Percentiles rank a stretch among this genome's conserved stretches.
phyloP scores from a whole-genome alignment of 2,113 vertebrate genomes.

The Motacilla alba region DNA sequence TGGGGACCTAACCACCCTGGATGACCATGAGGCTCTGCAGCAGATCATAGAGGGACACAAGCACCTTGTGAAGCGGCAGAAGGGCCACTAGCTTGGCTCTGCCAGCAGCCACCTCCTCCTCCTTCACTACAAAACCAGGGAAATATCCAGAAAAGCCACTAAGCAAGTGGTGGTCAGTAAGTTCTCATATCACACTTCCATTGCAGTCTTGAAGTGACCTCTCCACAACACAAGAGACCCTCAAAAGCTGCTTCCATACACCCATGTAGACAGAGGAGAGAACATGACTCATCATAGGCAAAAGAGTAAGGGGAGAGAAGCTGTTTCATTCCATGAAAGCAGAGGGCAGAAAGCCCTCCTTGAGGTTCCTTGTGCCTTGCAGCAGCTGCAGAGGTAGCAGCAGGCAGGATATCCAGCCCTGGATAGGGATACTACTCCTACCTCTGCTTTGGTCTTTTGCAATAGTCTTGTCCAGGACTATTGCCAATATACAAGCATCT shows the following conservation, averaged over 20 bases:
- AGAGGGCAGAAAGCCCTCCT: not conserved
- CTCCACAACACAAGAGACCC: not conserved
- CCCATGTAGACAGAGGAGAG: not conserved
- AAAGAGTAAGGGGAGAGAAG: not conserved
- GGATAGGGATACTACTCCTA: not conserved
- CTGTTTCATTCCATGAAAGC: not conserved
- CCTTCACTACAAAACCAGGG: not conserved
- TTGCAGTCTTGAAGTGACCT: not conserved
- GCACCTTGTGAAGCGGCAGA: not conserved
- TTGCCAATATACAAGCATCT: not conserved
- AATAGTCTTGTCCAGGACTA: not conserved
- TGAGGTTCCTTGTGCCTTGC: not conserved
- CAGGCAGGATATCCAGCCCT: not conserved
- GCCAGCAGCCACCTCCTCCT: not conserved
- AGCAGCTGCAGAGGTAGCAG: not conserved
- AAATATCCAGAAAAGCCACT: not conserved
- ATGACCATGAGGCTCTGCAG: slow-evolving; percentile 67
- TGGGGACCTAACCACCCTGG: slow-evolving; percentile 80
- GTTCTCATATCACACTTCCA: not conserved
- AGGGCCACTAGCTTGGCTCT: not conserved
- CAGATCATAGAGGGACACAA: slow-evolving; percentile 71
- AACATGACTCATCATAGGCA: not conserved
- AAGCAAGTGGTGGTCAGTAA: not conserved
- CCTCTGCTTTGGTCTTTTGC: not conserved
- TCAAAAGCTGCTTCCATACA: not conserved